Evolutionary conservation across 2,113 vertebrate species (phyloP).

Genomic region (Stomatorhinus ivindoensis): DNA sequence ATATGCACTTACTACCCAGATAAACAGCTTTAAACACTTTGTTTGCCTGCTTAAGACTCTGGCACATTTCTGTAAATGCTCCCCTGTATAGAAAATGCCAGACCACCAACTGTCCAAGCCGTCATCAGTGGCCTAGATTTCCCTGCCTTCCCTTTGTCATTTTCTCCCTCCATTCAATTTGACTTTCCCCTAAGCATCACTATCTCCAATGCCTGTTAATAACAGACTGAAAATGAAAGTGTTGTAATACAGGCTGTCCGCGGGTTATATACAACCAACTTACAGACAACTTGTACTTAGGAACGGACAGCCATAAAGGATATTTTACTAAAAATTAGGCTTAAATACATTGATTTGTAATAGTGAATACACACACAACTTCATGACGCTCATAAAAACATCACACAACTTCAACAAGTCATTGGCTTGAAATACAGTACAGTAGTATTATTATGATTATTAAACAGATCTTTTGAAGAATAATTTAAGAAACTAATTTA

Average conservation of each 20-base stretch:
- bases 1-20: too few species aligned
- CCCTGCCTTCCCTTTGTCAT: neutral
- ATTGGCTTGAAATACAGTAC: too few species aligned
- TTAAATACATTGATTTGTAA: neutral
- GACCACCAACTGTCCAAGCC: neutral
- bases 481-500: neutral
- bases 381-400: neutral
- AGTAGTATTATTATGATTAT: too few species aligned
- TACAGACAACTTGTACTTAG: neutral
- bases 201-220: neutral
- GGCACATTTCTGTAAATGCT: neutral
- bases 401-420: too few species aligned
- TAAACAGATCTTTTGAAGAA: neutral
- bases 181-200: neutral
- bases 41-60: too few species aligned
- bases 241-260: neutral
- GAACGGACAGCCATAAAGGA: neutral
- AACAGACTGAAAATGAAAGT: too few species aligned
- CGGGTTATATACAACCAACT: neutral
- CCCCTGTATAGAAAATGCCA: neutral
- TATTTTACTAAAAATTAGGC: neutral
- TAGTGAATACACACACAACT: neutral
- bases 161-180: neutral
- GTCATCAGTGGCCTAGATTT: neutral
- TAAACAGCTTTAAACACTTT: too few species aligned